Conservation (phyloP, 2,113 vertebrate species). For the Microtus richardsoni region DNA sequence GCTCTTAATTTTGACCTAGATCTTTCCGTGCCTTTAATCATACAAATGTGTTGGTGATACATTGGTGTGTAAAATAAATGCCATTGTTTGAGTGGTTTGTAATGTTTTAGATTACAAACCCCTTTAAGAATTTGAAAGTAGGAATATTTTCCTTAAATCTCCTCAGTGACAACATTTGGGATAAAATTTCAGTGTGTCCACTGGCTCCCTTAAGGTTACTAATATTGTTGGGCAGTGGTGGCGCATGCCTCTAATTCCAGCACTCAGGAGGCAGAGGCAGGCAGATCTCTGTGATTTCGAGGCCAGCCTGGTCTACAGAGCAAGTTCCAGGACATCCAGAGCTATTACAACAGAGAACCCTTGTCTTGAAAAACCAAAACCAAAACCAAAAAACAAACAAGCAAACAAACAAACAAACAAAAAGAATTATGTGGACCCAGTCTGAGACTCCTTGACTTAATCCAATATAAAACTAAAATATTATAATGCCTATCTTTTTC, state of each 20-base stretch:
- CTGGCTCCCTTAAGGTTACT: not conserved
- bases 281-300: too few species aligned
- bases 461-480: slow-evolving; percentile 3
- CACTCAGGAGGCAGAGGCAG: too few species aligned
- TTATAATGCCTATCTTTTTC: not conserved
- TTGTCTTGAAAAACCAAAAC: too few species aligned
- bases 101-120: not conserved
- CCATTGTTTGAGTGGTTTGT: not conserved
- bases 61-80: not conserved
- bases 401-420: too few species aligned
- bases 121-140: slow-evolving; percentile 10
- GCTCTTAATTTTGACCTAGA: slow-evolving; percentile 10
- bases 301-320: too few species aligned
- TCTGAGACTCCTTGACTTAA: slow-evolving; percentile 24
- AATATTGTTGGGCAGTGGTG: too few species aligned
- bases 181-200: not conserved
- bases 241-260: too few species aligned
- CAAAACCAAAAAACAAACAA: too few species aligned
- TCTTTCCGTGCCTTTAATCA: not conserved
- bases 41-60: not conserved
- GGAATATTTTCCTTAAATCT: not conserved
- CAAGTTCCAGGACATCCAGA: too few species aligned
- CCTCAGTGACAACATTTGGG: not conserved
- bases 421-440: not conserved
- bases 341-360: too few species aligned